Evolutionary conservation across 1,140 invertebrate genomes (phyloP).

Genomic region (Choristoneura fumiferana): DNA sequence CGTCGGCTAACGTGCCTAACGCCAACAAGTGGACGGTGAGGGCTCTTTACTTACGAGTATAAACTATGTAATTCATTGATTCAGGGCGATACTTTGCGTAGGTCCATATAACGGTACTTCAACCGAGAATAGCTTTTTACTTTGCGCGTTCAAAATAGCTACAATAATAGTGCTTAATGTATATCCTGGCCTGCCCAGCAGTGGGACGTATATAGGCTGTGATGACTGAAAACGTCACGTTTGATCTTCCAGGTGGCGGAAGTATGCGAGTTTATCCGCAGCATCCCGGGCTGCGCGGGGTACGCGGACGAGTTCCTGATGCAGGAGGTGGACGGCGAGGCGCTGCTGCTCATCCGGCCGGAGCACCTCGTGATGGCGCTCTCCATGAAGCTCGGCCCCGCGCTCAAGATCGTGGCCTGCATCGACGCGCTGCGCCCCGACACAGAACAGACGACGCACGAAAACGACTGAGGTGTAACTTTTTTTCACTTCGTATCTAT

Average conservation of each 20-base stretch:
- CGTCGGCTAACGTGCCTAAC: slow-evolving; percentile 41
- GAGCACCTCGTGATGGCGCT: slow-evolving; percentile 97
- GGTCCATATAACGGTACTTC: too few species aligned
- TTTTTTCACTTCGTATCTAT: background rate
- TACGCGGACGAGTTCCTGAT: slow-evolving; percentile 97
- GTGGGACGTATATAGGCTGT: too few species aligned
- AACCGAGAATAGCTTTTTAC: too few species aligned
- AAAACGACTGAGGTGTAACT: slow-evolving; percentile 56
- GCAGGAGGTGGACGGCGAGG: slow-evolving; percentile 98
- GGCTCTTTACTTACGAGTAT: too few species aligned
- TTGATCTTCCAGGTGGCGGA: slow-evolving; percentile 84
- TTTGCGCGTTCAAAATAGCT: too few species aligned
- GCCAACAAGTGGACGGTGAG: slow-evolving; percentile 63
- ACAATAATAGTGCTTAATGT: too few species aligned
- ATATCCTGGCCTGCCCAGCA: too few species aligned
- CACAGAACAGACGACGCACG: slow-evolving; percentile 42
- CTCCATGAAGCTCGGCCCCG: slow-evolving; percentile 96
- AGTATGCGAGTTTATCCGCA: slow-evolving; percentile 92
- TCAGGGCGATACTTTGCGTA: too few species aligned
- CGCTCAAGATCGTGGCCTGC: slow-evolving; percentile 94
- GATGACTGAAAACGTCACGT: too few species aligned
- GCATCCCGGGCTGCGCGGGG: slow-evolving; percentile 91
- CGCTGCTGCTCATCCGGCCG: slow-evolving; percentile 94
- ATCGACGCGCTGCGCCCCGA: slow-evolving; percentile 88
- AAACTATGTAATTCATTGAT: too few species aligned